These are phyloP conservation scores for Timandra comae DNA, from an alignment of 2,888 invertebrate species.

Conservation along the genomic window DNA sequence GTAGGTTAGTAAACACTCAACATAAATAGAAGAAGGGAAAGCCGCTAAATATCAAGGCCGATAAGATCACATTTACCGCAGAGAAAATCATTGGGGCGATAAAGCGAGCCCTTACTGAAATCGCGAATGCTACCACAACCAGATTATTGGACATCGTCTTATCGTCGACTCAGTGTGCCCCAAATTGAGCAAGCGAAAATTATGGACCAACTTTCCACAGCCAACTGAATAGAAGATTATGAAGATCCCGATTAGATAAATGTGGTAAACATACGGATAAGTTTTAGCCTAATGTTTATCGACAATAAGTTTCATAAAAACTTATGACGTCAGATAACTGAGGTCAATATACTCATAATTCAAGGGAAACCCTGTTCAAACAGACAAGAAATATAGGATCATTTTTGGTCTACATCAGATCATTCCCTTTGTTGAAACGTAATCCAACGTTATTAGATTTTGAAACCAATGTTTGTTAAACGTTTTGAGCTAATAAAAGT, in stretches of 20 bases:
- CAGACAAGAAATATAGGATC: too few relatives aligned
- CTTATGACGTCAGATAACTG: conserved; percentile 18
- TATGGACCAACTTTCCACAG: conserved; percentile 66
- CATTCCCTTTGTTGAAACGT: conserved; percentile 44
- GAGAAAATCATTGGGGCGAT: conserved; percentile 54
- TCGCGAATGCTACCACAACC: conserved; percentile 45
- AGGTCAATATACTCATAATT: conserved; percentile 15
- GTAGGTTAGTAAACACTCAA: conserved; percentile 32
- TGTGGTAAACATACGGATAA: conserved; percentile 46
- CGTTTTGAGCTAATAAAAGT: conserved; percentile 73
- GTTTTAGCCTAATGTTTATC: conserved; percentile 21
- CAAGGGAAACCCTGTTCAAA: too few relatives aligned
- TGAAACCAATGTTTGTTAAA: conserved; percentile 71
- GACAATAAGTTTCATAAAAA: conserved; percentile 23
- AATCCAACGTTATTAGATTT: conserved; percentile 62
- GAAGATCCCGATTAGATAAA: conserved; percentile 65
- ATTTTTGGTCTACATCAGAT: conserved; percentile 16
- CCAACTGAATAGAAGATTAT: conserved; percentile 63
- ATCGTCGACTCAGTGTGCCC: conserved; percentile 60
- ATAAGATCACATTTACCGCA: conserved; percentile 55
- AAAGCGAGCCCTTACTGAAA: conserved; percentile 62
- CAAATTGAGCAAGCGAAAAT: conserved; percentile 68
- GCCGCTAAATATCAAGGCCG: conserved; percentile 45
- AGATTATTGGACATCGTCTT: conserved; percentile 64
- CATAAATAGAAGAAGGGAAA: conserved; percentile 39